Conservation (phyloP, 2,888 invertebrate species). For the Heliothis peltigera region DNA sequence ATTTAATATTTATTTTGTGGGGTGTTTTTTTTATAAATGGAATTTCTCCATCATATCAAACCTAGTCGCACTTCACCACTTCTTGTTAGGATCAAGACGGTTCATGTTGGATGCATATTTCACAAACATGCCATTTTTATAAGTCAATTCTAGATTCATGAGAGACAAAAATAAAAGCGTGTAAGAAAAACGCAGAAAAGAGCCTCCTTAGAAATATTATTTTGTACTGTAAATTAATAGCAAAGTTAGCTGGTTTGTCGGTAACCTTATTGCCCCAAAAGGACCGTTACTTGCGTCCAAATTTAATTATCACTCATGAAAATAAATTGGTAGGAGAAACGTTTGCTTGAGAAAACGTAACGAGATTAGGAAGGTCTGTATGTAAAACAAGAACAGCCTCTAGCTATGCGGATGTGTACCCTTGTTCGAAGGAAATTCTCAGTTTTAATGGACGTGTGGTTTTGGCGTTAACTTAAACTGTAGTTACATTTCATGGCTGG, state of each 20-base stretch:
- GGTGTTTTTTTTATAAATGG: background rate
- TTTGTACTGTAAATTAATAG: background rate
- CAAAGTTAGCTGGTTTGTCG: background rate
- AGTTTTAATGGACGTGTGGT: background rate
- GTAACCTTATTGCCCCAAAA: conserved; percentile 15
- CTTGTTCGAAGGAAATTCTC: background rate
- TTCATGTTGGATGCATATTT: too few species aligned
- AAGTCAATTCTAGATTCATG: too few species aligned
- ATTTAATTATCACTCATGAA: conserved; percentile 40
- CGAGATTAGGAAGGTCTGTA: conserved; percentile 17
- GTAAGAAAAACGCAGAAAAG: background rate
- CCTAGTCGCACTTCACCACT: too few species aligned
- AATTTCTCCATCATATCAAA: too few species aligned
- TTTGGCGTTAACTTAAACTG: background rate
- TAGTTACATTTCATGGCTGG: too few species aligned
- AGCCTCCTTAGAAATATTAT: background rate
- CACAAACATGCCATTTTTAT: too few species aligned
- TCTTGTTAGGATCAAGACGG: too few species aligned
- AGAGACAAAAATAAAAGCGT: background rate
- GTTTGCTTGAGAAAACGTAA: conserved; percentile 23
- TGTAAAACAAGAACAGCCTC: conserved; percentile 15
- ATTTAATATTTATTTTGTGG: too few species aligned
- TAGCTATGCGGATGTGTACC: background rate
- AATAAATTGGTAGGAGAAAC: conserved; percentile 8
- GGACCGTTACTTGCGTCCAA: conserved; percentile 28